Conservation (phyloP, 1,140 invertebrate genomes). For the Papilio xuthus region DNA sequence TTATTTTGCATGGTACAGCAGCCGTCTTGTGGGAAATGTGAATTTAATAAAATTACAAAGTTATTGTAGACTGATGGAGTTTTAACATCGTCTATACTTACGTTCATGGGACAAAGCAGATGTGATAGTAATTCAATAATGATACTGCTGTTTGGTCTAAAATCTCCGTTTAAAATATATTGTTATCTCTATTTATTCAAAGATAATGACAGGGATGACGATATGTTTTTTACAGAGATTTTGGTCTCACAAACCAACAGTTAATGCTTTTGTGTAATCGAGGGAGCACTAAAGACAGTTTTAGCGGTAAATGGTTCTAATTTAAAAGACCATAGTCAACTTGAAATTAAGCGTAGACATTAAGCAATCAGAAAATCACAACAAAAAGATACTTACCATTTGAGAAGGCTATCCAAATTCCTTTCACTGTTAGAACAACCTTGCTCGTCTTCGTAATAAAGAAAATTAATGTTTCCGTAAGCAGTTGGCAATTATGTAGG, state of each 20-base stretch:
- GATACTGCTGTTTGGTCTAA: no score
- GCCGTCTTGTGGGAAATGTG: background rate
- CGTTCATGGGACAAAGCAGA: background rate
- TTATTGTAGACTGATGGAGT: background rate
- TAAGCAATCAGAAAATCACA: no score
- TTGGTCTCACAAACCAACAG: no score
- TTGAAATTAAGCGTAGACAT: no score
- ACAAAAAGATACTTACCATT: no score
- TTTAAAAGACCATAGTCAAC: no score
- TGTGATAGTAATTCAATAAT: background rate
- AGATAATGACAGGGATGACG: no score
- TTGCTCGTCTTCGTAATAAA: conserved; percentile 12
- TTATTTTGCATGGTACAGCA: conserved; percentile 30
- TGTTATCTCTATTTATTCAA: no score
- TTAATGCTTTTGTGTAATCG: background rate
- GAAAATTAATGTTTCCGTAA: background rate
- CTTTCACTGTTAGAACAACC: conserved; percentile 3
- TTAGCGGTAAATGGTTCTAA: no score
- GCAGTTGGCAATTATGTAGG: background rate
- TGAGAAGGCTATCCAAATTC: background rate
- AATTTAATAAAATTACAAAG: conserved; percentile 20
- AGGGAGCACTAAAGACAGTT: background rate
- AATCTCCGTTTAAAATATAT: no score
- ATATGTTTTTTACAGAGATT: no score
- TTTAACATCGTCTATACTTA: background rate